Percentiles rank a stretch among this genome's conserved stretches.
phyloP scores from a whole-genome alignment of 1,140 invertebrate species.

The Drosophila virilis region DNA sequence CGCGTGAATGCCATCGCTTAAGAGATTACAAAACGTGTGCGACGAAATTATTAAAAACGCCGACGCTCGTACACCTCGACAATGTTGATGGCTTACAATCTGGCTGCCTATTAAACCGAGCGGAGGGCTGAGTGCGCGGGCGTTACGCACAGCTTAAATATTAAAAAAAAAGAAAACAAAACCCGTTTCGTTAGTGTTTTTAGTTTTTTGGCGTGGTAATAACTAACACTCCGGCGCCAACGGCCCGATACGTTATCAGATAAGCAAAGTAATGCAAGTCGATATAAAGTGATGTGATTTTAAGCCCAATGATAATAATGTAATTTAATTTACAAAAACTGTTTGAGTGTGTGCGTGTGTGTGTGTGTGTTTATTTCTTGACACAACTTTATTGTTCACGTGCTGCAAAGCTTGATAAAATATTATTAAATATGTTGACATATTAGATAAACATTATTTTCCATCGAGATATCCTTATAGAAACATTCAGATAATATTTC shows the following conservation, averaged over 20 bases:
- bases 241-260: conserved; percentile 38
- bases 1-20: conserved; percentile 47
- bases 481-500: too few relatives aligned
- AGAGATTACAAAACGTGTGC: conserved; percentile 53
- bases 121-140: conserved; percentile 25
- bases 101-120: conserved; percentile 35
- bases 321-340: conserved; percentile 1
- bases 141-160: conserved; percentile 33
- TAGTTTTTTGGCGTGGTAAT: conserved; percentile 44
- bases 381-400: not conserved
- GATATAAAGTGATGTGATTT: conserved; percentile 43
- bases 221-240: conserved; percentile 31
- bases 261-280: conserved; percentile 41
- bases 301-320: conserved; percentile 5
- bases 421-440: not conserved
- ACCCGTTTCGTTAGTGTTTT: conserved; percentile 26
- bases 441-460: not conserved
- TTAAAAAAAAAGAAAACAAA: conserved; percentile 22
- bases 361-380: not conserved
- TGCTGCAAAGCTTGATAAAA: not conserved
- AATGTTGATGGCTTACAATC: conserved; percentile 47
- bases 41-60: conserved; percentile 40
- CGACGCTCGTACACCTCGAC: conserved; percentile 46
- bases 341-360: not conserved
- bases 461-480: not conserved